These are phyloP conservation scores for Oryzias dopingdopingensis DNA, from an alignment of 2,797 vertebrate species.

Conservation along the genomic window DNA sequence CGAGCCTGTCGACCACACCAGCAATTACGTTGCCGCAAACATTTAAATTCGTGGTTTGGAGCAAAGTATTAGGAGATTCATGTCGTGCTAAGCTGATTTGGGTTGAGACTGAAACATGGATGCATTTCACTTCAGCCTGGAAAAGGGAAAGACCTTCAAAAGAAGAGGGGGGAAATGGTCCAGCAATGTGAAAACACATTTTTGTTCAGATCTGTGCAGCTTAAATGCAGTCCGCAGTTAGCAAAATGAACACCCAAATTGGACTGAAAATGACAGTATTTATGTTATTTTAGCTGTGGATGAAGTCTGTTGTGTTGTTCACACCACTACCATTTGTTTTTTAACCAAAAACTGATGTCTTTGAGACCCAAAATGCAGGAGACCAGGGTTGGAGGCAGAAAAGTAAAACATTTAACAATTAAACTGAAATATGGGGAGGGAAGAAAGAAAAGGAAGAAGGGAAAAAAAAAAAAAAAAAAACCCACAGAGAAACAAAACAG, in stretches of 20 bases:
- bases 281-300: too few relatives aligned
- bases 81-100: slow-evolving; percentile 57
- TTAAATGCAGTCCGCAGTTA: too few relatives aligned
- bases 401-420: too few relatives aligned
- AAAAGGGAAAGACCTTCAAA: slow-evolving; percentile 20
- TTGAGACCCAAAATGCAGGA: too few relatives aligned
- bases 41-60: slow-evolving; percentile 74
- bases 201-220: slow-evolving; percentile 51
- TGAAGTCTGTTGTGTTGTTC: too few relatives aligned
- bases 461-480: too few relatives aligned
- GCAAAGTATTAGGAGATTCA: slow-evolving; percentile 42
- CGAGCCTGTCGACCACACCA: slow-evolving; percentile 62
- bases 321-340: too few relatives aligned
- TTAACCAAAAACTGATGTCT: too few relatives aligned
- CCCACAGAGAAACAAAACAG: too few relatives aligned
- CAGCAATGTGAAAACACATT: slow-evolving; percentile 65
- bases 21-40: slow-evolving; percentile 70
- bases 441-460: too few relatives aligned
- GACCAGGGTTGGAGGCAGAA: too few relatives aligned
- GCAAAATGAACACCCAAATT: neutral
- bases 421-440: too few relatives aligned
- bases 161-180: slow-evolving; percentile 36
- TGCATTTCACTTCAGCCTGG: slow-evolving; percentile 28
- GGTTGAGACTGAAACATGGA: slow-evolving; percentile 38
- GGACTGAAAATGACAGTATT: neutral